These are phyloP conservation scores for Pachypanchax playfairii DNA, from an alignment of 2,113 vertebrate genomes.

Conservation along the genomic window DNA sequence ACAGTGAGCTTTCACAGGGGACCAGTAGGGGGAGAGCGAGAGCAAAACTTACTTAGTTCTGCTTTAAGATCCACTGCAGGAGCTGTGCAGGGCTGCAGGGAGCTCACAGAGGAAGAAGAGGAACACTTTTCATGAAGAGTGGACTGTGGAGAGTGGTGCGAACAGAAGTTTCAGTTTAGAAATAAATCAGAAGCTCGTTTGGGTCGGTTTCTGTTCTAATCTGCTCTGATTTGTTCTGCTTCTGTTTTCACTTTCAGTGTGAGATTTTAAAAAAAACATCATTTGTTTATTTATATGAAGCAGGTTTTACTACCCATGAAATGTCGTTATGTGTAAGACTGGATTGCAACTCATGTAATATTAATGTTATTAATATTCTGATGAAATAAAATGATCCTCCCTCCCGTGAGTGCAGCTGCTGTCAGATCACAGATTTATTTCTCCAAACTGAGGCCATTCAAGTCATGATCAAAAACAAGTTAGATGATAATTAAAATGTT, in stretches of 20 bases:
- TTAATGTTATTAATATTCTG: too few relatives aligned
- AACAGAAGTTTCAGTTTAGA: slow-evolving; percentile 54
- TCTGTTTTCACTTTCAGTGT: neutral
- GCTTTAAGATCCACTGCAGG: slow-evolving; percentile 53
- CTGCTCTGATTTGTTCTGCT: neutral
- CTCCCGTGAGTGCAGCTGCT: too few relatives aligned
- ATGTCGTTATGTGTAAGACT: neutral
- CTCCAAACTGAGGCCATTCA: too few relatives aligned
- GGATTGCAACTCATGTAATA: too few relatives aligned
- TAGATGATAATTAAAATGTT: too few relatives aligned
- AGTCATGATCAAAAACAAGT: too few relatives aligned
- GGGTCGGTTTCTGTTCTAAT: neutral
- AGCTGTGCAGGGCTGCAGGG: slow-evolving; percentile 38
- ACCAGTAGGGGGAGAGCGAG: too few relatives aligned
- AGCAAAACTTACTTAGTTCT: too few relatives aligned
- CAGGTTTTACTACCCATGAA: neutral
- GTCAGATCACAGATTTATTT: too few relatives aligned
- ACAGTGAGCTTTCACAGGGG: too few relatives aligned
- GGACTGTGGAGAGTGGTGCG: slow-evolving; percentile 26
- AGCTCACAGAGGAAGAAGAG: slow-evolving; percentile 28
- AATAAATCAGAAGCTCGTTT: slow-evolving; percentile 30
- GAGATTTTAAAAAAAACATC: neutral
- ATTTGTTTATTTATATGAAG: neutral
- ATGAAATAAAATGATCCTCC: too few relatives aligned
- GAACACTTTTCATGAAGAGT: slow-evolving; percentile 7